phyloP scores from a whole-genome alignment of 2,113 vertebrate genomes.

The Herpailurus yagouaroundi region DNA sequence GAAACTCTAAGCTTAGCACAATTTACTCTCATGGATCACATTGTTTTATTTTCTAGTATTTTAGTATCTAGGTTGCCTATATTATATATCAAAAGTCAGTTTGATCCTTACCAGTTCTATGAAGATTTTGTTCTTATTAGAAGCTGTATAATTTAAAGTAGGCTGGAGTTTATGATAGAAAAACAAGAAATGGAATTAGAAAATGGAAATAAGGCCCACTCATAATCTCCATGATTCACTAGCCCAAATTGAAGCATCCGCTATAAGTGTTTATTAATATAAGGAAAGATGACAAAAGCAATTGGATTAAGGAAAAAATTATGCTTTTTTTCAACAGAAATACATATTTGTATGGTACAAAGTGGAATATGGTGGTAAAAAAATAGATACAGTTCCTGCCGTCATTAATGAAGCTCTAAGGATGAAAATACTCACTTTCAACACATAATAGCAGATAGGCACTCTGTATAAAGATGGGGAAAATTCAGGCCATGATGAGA shows the following conservation, averaged over 20 bases:
- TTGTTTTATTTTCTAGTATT: background rate
- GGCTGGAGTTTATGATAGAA: background rate
- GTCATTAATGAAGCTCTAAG: background rate
- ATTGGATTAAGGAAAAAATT: background rate
- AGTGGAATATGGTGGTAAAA: background rate
- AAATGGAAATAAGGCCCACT: background rate
- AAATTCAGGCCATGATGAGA: background rate
- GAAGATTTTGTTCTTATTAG: background rate
- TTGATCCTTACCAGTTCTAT: background rate
- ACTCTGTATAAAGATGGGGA: background rate
- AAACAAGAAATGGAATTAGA: background rate
- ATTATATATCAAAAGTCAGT: background rate
- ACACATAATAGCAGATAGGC: too few relatives aligned
- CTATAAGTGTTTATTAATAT: background rate
- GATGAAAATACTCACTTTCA: background rate
- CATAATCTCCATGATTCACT: background rate
- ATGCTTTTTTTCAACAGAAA: background rate
- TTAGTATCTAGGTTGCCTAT: background rate
- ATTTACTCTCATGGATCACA: background rate
- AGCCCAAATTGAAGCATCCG: background rate
- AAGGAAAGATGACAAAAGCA: background rate
- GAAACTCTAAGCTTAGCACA: background rate
- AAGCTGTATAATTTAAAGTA: background rate
- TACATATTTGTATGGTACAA: background rate
- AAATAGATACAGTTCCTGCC: background rate